Evolutionary conservation across 2,888 invertebrate genomes (phyloP).

Genomic region (Perizoma affinitatum): DNA sequence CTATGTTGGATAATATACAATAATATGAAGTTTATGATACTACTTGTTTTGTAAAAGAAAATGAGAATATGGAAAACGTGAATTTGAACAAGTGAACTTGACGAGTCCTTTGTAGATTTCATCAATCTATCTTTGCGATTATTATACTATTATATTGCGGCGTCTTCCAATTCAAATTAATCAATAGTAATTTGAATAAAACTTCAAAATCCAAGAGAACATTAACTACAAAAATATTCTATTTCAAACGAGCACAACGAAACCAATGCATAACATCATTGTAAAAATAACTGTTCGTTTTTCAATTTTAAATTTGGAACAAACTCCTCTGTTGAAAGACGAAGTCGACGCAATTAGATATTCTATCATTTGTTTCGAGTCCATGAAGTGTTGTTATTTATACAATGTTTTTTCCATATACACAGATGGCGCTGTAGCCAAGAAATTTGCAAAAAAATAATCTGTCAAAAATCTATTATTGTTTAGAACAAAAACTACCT

Average conservation of each 20-base stretch:
- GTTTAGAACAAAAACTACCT: too few species aligned
- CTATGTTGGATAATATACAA: too few species aligned
- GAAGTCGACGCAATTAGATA: slow-evolving; percentile 46
- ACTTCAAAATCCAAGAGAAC: too few species aligned
- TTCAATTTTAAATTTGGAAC: slow-evolving; percentile 36
- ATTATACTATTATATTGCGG: background rate
- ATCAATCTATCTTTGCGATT: too few species aligned
- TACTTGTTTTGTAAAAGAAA: too few species aligned
- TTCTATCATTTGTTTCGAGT: slow-evolving; percentile 47
- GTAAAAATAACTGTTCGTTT: slow-evolving; percentile 29
- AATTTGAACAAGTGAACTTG: too few species aligned
- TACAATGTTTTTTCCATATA: slow-evolving; percentile 4
- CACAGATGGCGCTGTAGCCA: too few species aligned
- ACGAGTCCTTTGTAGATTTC: too few species aligned
- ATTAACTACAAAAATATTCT: background rate
- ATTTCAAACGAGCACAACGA: background rate
- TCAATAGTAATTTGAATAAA: background rate
- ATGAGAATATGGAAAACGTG: too few species aligned
- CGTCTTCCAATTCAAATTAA: background rate
- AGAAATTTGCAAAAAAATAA: too few species aligned
- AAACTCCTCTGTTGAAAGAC: slow-evolving; percentile 30
- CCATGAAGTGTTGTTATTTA: slow-evolving; percentile 45
- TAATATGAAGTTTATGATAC: too few species aligned
- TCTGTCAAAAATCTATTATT: too few species aligned
- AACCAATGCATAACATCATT: background rate